Evolutionary conservation across 2,797 vertebrate species (phyloP).

Genomic region (Octomys mimax): DNA sequence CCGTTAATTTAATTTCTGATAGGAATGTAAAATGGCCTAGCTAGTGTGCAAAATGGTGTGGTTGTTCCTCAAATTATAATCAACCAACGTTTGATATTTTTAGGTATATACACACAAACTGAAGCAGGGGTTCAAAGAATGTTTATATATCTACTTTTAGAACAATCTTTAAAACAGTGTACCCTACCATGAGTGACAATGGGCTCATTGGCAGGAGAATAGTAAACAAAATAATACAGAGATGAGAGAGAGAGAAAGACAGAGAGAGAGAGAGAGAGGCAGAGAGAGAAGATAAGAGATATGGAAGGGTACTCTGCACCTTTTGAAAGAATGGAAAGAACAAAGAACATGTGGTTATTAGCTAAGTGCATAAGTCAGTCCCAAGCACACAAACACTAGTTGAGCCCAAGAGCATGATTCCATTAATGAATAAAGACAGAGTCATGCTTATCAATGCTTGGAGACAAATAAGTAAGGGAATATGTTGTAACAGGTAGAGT

Average conservation of each 20-base stretch:
- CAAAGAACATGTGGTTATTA: not conserved
- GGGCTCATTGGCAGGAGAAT: not conserved
- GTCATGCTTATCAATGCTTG: not conserved
- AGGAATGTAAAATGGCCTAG: not conserved
- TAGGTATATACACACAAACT: not conserved
- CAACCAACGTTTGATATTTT: not conserved
- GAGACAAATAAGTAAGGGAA: not conserved
- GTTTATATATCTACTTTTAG: not conserved
- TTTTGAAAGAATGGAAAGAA: not conserved
- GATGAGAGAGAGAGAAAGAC: no score
- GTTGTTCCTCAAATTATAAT: not conserved
- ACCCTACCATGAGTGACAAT: not conserved
- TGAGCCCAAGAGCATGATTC: not conserved
- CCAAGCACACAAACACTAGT: not conserved
- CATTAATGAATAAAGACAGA: not conserved
- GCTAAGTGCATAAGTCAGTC: not conserved
- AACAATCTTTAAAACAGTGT: not conserved
- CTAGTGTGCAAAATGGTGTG: not conserved
- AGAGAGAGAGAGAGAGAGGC: no score
- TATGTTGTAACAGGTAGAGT: not conserved
- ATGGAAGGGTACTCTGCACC: not conserved
- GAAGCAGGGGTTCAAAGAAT: not conserved
- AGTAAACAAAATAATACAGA: not conserved
- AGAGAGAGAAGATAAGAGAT: no score
- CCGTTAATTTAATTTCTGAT: not conserved